Conservation (phyloP, 2,113 vertebrate genomes). For the Menura novaehollandiae region DNA sequence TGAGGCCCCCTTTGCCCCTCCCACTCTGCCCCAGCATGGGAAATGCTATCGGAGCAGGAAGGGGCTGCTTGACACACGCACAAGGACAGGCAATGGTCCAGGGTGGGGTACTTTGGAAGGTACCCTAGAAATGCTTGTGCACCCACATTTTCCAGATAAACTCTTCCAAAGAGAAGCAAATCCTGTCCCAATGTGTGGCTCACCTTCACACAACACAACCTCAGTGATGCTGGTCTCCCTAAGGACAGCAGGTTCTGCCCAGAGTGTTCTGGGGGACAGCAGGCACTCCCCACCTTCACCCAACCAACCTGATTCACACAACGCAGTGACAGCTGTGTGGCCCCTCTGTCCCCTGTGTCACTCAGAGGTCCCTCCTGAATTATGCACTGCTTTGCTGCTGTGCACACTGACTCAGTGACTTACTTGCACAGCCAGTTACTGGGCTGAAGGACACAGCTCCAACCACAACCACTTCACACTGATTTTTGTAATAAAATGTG, state of each 20-base stretch:
- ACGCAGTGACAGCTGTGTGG: accelerated
- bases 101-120: neutral
- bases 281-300: neutral
- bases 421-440: neutral
- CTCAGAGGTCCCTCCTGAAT: neutral
- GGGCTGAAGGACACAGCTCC: neutral
- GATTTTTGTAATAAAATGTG: neutral
- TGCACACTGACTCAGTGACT: neutral
- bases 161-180: neutral
- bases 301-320: neutral
- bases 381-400: neutral
- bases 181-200: neutral
- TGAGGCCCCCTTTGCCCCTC: neutral
- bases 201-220: neutral
- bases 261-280: no score
- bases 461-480: neutral
- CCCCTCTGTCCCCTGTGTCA: neutral
- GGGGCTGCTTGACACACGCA: neutral
- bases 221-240: neutral
- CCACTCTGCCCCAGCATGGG: neutral
- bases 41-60: neutral
- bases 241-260: neutral
- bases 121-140: accelerated
- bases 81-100: neutral
- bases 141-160: neutral